Conservation (phyloP, 1,140 invertebrate species). For the Aphelenchoides avenae region DNA sequence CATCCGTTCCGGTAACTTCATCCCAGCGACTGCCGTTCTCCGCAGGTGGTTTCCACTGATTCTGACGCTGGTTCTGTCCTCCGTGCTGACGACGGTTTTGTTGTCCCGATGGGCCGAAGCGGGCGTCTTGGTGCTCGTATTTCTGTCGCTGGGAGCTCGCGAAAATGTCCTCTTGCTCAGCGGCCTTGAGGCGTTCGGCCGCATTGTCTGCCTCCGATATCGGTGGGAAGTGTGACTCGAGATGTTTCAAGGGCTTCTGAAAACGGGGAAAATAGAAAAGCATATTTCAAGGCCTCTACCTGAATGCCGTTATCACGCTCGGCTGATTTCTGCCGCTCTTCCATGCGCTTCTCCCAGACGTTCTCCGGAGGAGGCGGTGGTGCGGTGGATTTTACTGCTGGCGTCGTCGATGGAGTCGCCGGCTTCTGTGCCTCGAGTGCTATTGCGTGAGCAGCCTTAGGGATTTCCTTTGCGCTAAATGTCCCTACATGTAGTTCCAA, state of each 20-base stretch:
- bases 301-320: constrained; percentile 23
- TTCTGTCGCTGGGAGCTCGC: neutral
- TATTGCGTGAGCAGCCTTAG: no score
- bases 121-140: neutral
- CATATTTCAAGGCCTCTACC: constrained; percentile 2
- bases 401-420: no score
- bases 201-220: constrained; percentile 18
- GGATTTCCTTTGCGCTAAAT: no score
- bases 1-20: neutral
- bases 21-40: neutral
- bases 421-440: no score
- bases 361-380: constrained; percentile 41
- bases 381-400: no score
- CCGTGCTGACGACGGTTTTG: neutral
- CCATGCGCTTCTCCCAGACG: constrained; percentile 54
- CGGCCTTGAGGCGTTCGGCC: neutral
- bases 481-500: no score
- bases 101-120: constrained; percentile 3
- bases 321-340: constrained; percentile 39
- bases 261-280: constrained; percentile 22
- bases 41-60: neutral
- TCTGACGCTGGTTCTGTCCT: neutral
- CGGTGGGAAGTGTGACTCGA: constrained; percentile 25
- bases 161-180: neutral
- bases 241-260: constrained; percentile 20